Percentiles rank a stretch among this genome's conserved stretches.
These are phyloP conservation scores for Polypedilum pembai DNA, from an alignment of 1,140 invertebrate genomes.

Conservation along the genomic window DNA sequence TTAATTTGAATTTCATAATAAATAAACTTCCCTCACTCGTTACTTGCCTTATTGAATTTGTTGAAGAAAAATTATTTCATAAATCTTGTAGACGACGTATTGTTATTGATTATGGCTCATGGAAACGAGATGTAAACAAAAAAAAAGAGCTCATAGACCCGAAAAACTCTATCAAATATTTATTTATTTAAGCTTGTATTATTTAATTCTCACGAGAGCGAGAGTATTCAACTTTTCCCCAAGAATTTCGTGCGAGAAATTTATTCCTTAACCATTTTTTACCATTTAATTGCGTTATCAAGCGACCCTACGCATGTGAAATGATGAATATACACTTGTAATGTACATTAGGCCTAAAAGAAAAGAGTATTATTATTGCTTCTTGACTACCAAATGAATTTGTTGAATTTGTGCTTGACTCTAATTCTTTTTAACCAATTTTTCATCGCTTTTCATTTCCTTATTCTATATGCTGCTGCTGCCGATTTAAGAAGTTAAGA, in stretches of 20 bases:
- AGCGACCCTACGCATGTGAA: not conserved
- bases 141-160: not conserved
- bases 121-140: slow-evolving; percentile 5
- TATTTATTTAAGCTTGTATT: slow-evolving; percentile 8
- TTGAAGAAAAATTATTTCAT: slow-evolving; percentile 19
- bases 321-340: not conserved
- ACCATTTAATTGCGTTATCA: slow-evolving; percentile 12
- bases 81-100: slow-evolving; percentile 10
- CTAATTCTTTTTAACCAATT: slow-evolving; percentile 6
- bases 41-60: too few relatives aligned
- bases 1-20: slow-evolving; percentile 20
- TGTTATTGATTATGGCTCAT: slow-evolving; percentile 6
- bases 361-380: not conserved
- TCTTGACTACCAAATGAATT: slow-evolving; percentile 18
- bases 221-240: slow-evolving; percentile 2
- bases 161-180: slow-evolving; percentile 14
- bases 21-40: too few relatives aligned
- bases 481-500: too few relatives aligned
- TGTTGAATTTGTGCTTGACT: not conserved
- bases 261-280: not conserved
- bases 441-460: slow-evolving; percentile 5
- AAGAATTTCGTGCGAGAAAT: not conserved
- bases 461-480: not conserved
- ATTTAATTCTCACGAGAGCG: slow-evolving; percentile 17
- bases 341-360: not conserved